A percentile compares a stretch with the other conserved stretches of the same genome.
These are phyloP conservation scores for Sinocyclocheilus rhinocerous DNA, from an alignment of 2,113 vertebrate species.

Conservation along the genomic window DNA sequence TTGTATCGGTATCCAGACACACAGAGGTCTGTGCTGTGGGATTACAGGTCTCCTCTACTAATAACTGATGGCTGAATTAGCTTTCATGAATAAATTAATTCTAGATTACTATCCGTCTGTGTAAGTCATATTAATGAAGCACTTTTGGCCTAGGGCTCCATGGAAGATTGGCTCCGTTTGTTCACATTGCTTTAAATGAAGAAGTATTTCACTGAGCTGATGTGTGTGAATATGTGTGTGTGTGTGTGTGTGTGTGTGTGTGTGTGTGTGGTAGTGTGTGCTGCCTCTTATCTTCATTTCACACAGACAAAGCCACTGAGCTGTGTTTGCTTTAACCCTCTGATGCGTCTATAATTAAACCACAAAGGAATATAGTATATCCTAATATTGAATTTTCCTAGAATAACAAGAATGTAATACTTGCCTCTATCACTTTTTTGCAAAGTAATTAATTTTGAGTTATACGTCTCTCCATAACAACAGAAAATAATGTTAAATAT, in stretches of 20 bases:
- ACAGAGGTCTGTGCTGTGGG: neutral
- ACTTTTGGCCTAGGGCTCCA: neutral
- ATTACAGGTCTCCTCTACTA: neutral
- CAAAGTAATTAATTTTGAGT: neutral
- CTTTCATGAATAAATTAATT: conserved; percentile 15
- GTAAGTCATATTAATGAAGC: neutral
- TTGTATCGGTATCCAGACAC: neutral
- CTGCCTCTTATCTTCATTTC: neutral
- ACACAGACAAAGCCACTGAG: neutral
- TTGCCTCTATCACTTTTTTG: neutral
- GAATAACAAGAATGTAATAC: neutral
- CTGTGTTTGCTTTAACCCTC: neutral
- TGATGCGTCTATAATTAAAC: neutral
- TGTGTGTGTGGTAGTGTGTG: neutral
- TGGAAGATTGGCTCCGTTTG: neutral
- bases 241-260: neutral
- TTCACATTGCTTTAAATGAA: conserved; percentile 5
- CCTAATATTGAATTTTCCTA: neutral
- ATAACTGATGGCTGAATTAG: neutral
- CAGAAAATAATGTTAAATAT: neutral
- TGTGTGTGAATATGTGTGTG: neutral
- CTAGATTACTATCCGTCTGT: neutral
- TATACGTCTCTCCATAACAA: neutral
- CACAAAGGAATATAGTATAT: neutral
- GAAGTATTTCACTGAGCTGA: neutral